Evolutionary conservation across 2,113 vertebrate genomes (phyloP).

Genomic region (Xenopus laevis): DNA sequence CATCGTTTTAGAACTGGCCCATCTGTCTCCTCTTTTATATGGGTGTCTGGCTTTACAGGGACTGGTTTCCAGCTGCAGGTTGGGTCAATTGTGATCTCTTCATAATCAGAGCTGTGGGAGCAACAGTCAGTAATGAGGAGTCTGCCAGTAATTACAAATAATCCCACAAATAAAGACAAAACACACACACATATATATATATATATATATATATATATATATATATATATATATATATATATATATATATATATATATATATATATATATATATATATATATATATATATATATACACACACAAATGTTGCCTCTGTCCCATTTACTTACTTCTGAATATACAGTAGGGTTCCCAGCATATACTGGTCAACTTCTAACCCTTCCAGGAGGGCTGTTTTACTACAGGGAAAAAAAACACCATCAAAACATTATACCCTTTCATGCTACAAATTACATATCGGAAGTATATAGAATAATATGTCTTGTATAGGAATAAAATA

Average conservation of each 20-base stretch:
- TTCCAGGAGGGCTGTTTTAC: constrained; percentile 90
- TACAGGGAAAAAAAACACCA: constrained; percentile 49
- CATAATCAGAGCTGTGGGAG: constrained; percentile 77
- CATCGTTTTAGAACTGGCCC: constrained; percentile 87
- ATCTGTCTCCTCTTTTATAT: constrained; percentile 87
- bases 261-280: too few species aligned
- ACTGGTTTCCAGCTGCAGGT: constrained; percentile 93
- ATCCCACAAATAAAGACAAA: too few species aligned
- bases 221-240: too few species aligned
- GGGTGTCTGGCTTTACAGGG: constrained; percentile 83
- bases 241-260: too few species aligned
- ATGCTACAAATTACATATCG: too few species aligned
- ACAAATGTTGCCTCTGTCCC: too few species aligned
- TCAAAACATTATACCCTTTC: background rate
- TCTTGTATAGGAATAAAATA: too few species aligned
- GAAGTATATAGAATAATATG: too few species aligned
- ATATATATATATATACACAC: too few species aligned
- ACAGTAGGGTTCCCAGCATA: constrained; percentile 91
- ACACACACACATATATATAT: too few species aligned
- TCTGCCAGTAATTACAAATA: too few species aligned
- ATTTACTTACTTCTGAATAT: constrained; percentile 95
- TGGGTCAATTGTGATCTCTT: constrained; percentile 96
- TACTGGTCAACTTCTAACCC: constrained; percentile 96
- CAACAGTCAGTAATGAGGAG: background rate
- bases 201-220: too few species aligned